Evolutionary conservation across 1,140 invertebrate genomes (phyloP), one percentile per base, ranked within the genome.

Genomic region (Procambarus clarkii): DNA sequence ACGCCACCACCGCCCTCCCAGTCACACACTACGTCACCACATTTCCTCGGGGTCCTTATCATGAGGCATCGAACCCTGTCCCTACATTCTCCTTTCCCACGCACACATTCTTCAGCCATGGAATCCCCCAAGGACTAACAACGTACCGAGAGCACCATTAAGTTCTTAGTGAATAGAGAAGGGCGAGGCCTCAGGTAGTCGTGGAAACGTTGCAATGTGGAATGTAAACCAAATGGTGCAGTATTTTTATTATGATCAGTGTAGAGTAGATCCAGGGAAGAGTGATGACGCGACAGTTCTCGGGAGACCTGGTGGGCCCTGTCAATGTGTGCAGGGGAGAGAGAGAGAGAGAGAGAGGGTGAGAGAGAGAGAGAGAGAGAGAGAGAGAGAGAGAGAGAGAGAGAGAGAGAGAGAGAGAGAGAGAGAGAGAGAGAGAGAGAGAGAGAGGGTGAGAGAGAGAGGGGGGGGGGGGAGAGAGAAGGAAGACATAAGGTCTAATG

Each of bases 321-420:
- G 60, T 44, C 7, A 71, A 11, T 3, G 60, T 18, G 60, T 18
- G 60, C 2, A 15, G 4, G 60, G 18, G 7, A 64, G 3, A 64
- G 60, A 64, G 3, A 64, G 60, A 64, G 60, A 8, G 60, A 64
- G 44, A 80, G 18, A n/a, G 78, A 48, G 45, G 54, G 34, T 2
- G 81, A 58, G 81, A 44, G 18, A 24, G 54, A 64, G 81, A 58
- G 54, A 64, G 54, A 21, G 81, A 60, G 81, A 60, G 81, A 60
- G 21, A 34, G 81, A 83, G 48, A 11, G 34, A 48, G 54, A 21
- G 58, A 83, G 54, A 24, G 81, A 46, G 54, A 44, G 24, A 11
- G 54, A 82, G 46, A 8, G 34, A 54, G 50, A 60, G 48, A 34
- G 21, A 44, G 48, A 45, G 9, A 45, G 34, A 8, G 78, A 8